phyloP scores from a whole-genome alignment of 2,113 vertebrate genomes.

The Halcyon senegalensis region DNA sequence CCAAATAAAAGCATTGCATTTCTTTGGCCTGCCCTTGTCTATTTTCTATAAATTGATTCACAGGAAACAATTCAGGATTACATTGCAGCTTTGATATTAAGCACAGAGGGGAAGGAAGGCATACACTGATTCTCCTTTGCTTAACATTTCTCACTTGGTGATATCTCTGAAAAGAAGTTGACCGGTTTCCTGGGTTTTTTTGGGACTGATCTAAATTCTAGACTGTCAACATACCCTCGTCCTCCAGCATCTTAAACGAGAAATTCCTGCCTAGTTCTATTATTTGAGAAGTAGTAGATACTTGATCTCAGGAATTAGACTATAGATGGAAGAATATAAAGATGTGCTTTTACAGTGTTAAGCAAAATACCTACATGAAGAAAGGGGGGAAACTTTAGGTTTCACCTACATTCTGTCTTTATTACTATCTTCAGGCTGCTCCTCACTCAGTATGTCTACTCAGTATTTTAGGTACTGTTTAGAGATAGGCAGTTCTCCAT shows the following conservation, averaged over 20 bases:
- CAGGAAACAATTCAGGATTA: neutral
- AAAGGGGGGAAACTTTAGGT: neutral
- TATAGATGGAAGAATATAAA: neutral
- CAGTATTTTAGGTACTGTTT: neutral
- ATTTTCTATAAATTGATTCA: neutral
- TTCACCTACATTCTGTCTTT: neutral
- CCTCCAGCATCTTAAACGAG: neutral
- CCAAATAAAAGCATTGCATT: neutral
- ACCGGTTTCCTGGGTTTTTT: neutral
- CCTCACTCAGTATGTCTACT: neutral
- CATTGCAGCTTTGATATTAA: neutral
- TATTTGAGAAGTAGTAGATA: neutral
- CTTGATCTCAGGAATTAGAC: neutral
- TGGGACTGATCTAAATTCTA: neutral
- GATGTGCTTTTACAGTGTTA: neutral
- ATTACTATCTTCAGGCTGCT: neutral
- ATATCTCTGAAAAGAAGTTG: neutral
- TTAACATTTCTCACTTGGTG: neutral
- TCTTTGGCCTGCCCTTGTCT: neutral
- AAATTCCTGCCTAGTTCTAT: neutral
- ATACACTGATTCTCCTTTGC: neutral
- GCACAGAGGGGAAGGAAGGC: neutral
- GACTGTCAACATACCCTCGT: neutral
- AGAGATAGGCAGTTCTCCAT: neutral
- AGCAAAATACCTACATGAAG: neutral